These are phyloP conservation scores for Lasius fuliginosus DNA, from an alignment of 2,888 invertebrate genomes.

Conservation along the genomic window DNA sequence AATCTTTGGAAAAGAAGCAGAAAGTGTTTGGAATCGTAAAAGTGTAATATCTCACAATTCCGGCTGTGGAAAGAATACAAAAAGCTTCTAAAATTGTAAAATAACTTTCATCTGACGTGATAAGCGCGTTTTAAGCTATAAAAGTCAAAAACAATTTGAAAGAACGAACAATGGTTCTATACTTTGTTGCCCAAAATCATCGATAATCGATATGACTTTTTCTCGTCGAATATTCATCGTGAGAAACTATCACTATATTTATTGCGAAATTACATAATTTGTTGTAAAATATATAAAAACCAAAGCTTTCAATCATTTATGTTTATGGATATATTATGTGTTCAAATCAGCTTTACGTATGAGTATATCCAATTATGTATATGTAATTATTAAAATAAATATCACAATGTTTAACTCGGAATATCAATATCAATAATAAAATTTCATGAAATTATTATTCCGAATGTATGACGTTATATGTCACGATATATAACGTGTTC, in stretches of 20 bases:
- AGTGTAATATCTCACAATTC: conserved; percentile 20
- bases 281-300: background rate
- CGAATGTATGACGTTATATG: background rate
- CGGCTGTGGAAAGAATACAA: conserved; percentile 6
- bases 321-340: background rate
- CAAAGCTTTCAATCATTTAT: background rate
- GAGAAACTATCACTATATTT: background rate
- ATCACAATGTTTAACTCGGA: conserved; percentile 14
- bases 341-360: conserved; percentile 6
- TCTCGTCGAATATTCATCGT: background rate
- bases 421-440: conserved; percentile 43
- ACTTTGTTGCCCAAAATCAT: background rate
- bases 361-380: background rate
- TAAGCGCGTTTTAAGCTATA: background rate
- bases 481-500: background rate
- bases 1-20: conserved; percentile 11
- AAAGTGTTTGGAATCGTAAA: background rate
- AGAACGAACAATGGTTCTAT: background rate
- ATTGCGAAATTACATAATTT: background rate
- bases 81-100: background rate
- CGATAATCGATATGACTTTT: background rate
- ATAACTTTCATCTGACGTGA: conserved; percentile 12
- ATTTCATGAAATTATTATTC: conserved; percentile 42
- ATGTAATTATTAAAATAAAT: conserved; percentile 24
- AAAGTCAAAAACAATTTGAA: background rate